phyloP scores from a whole-genome alignment of 2,888 invertebrate species.

The Gymnoscelis rufifasciata region DNA sequence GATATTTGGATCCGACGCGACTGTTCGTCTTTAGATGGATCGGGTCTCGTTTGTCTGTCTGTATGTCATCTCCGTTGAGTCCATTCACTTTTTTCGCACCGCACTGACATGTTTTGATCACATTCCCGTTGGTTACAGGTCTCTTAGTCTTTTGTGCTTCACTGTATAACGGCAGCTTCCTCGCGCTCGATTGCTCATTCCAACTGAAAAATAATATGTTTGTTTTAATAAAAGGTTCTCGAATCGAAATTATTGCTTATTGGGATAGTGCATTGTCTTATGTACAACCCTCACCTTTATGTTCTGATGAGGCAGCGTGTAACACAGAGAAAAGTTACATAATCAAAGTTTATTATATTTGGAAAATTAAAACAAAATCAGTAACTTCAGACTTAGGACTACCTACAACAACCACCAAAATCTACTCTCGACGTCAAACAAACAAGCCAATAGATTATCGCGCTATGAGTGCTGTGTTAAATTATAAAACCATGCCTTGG shows the following conservation, averaged over 20 bases:
- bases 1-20: slow-evolving; percentile 70
- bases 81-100: slow-evolving; percentile 66
- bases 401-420: slow-evolving; percentile 38
- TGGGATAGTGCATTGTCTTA: slow-evolving; percentile 17
- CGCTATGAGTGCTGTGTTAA: slow-evolving; percentile 26
- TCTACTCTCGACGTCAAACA: slow-evolving; percentile 31
- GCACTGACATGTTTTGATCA: slow-evolving; percentile 64
- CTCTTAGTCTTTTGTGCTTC: slow-evolving; percentile 78
- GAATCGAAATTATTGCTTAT: not conserved
- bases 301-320: slow-evolving; percentile 75
- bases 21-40: slow-evolving; percentile 65
- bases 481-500: slow-evolving; percentile 23
- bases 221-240: slow-evolving; percentile 2
- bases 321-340: slow-evolving; percentile 70
- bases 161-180: slow-evolving; percentile 75
- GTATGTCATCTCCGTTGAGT: slow-evolving; percentile 47
- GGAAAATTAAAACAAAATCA: slow-evolving; percentile 14
- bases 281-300: slow-evolving; percentile 65
- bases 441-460: slow-evolving; percentile 36
- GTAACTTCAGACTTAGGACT: slow-evolving; percentile 31
- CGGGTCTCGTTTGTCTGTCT: slow-evolving; percentile 49
- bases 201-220: slow-evolving; percentile 52
- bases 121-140: slow-evolving; percentile 65
- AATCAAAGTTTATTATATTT: slow-evolving; percentile 53
- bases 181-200: slow-evolving; percentile 75